These are phyloP conservation scores for Anagyrus pseudococci DNA, from an alignment of 2,888 invertebrate genomes.

Conservation along the genomic window DNA sequence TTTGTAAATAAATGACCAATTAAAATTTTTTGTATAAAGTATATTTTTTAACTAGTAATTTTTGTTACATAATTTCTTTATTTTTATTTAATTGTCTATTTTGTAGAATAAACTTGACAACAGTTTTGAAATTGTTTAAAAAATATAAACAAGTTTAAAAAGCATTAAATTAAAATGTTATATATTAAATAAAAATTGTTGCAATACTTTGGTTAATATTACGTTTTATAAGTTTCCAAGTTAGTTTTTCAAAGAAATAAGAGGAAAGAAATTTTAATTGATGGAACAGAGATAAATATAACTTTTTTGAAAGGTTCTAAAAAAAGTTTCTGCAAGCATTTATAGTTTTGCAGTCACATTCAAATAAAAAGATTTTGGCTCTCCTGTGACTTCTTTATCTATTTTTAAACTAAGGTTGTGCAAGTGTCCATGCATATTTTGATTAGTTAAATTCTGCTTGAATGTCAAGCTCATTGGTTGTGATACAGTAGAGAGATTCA, in stretches of 20 bases:
- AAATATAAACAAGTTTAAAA: not conserved
- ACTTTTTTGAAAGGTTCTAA: slow-evolving; percentile 3
- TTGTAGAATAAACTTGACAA: not conserved
- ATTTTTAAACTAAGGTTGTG: slow-evolving; percentile 45
- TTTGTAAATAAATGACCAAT: no score
- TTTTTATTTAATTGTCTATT: not conserved
- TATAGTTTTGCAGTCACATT: slow-evolving; percentile 7
- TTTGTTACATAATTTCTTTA: slow-evolving; percentile 8
- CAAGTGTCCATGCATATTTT: slow-evolving; percentile 40
- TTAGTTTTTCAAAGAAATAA: not conserved
- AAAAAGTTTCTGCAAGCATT: not conserved
- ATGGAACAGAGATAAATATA: not conserved
- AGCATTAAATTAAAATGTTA: not conserved
- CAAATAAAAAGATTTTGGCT: no score
- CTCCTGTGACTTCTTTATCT: slow-evolving; percentile 40
- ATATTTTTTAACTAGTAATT: no score
- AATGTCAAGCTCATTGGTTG: slow-evolving; percentile 39
- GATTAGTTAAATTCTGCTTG: slow-evolving; percentile 43
- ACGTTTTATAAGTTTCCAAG: not conserved
- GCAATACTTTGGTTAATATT: not conserved
- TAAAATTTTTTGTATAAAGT: not conserved
- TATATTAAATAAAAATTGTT: not conserved
- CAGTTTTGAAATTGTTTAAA: not conserved
- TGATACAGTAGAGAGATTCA: slow-evolving; percentile 6
- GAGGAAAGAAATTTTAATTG: not conserved